phyloP scores from a whole-genome alignment of 2,113 vertebrate species.

The Pardalotus punctatus region DNA sequence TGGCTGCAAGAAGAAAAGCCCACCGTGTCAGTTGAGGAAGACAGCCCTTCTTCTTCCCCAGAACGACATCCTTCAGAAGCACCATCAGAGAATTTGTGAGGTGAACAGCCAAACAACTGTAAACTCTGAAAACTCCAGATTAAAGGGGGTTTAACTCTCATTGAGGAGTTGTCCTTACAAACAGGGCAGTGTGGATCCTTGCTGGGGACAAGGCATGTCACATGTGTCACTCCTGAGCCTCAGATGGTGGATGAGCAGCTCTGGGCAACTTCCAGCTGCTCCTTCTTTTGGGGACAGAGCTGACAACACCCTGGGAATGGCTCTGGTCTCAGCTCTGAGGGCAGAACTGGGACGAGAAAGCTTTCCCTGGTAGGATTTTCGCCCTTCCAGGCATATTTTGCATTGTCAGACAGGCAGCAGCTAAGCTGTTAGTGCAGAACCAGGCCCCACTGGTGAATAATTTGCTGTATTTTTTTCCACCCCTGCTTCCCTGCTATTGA shows the following conservation, averaged over 20 bases:
- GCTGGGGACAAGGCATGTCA: neutral
- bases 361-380: neutral
- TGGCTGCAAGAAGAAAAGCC: neutral
- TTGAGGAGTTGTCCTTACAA: neutral
- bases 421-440: neutral
- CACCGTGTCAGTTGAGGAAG: neutral
- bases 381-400: neutral
- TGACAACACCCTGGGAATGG: neutral
- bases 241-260: fast-evolving
- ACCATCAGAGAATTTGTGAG: neutral
- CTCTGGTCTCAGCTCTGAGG: neutral
- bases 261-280: neutral
- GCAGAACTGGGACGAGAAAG: neutral
- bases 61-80: neutral
- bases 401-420: neutral
- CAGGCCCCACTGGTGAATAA: neutral
- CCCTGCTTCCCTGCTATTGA: neutral
- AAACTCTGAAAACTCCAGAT: neutral
- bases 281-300: neutral
- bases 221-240: neutral
- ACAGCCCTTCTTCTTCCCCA: neutral
- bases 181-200: neutral
- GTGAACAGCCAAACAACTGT: neutral
- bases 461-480: neutral
- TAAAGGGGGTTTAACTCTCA: neutral